Conservation (phyloP, 2,888 invertebrate genomes). For the Crematogaster levior region DNA sequence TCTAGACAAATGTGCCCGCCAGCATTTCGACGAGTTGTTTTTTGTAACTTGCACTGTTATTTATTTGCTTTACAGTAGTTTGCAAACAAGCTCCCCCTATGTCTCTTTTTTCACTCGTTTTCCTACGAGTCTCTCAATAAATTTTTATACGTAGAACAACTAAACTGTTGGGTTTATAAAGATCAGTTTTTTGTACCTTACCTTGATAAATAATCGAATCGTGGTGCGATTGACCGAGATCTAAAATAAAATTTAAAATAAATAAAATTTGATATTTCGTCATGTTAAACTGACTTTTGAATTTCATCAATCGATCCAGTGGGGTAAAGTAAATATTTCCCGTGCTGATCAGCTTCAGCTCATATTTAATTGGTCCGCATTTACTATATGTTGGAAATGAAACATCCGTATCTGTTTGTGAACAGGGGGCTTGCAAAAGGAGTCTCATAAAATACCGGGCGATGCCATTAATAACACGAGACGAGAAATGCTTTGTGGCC, state of each 20-base stretch:
- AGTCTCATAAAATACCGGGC: constrained; percentile 71
- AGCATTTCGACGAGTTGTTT: constrained; percentile 46
- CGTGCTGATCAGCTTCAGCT: constrained; percentile 37
- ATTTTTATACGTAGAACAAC: not conserved
- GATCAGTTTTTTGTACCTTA: not conserved
- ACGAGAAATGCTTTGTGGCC: constrained; percentile 71
- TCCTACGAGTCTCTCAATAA: not conserved
- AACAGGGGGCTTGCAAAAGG: constrained; percentile 60
- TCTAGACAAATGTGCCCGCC: constrained; percentile 45
- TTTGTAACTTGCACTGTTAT: constrained; percentile 47
- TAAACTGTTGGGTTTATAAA: not conserved
- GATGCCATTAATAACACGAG: constrained; percentile 75
- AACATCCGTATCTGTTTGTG: constrained; percentile 69
- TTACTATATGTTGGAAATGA: constrained; percentile 53
- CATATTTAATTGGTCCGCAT: constrained; percentile 72
- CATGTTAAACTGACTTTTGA: constrained; percentile 10
- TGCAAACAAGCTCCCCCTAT: not conserved
- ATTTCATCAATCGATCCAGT: not conserved
- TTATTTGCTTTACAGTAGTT: constrained; percentile 37
- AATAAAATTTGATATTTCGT: constrained; percentile 1
- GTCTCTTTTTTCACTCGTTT: not conserved
- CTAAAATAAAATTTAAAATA: not conserved
- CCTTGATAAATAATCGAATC: not conserved
- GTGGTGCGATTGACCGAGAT: not conserved
- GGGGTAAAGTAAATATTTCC: constrained; percentile 26